A percentile compares a stretch with the other conserved stretches of the same genome.
phyloP scores from a whole-genome alignment of 2,888 invertebrate genomes.

The Drosophila anomelani region DNA sequence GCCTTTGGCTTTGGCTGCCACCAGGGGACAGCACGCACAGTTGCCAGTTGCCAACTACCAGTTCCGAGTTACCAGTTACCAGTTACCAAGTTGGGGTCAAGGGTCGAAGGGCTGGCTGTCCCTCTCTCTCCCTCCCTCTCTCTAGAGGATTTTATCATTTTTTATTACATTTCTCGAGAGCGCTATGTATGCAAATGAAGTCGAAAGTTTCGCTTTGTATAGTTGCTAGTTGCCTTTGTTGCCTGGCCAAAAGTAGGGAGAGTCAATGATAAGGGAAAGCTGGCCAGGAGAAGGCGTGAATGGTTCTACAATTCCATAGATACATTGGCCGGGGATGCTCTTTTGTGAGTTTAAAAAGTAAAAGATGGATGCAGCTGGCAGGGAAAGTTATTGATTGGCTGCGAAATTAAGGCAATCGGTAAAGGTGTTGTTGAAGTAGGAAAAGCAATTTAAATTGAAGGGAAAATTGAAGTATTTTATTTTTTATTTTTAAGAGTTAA shows the following conservation, averaged over 20 bases:
- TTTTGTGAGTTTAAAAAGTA: conserved; percentile 7
- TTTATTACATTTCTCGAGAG: conserved; percentile 82
- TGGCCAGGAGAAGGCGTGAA: conserved; percentile 35
- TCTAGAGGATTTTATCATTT: conserved; percentile 82
- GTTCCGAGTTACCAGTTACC: conserved; percentile 53
- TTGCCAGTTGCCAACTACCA: conserved; percentile 42
- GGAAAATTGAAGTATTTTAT: not conserved
- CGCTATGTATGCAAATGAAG: conserved; percentile 83
- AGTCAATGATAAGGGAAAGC: conserved; percentile 22
- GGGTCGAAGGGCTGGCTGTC: conserved; percentile 23
- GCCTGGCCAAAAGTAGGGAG: conserved; percentile 18
- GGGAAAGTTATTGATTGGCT: conserved; percentile 18
- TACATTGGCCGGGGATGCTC: conserved; percentile 35
- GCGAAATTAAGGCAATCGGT: not conserved
- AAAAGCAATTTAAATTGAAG: not conserved
- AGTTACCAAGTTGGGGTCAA: conserved; percentile 44
- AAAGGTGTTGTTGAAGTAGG: not conserved
- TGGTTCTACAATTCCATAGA: conserved; percentile 1
- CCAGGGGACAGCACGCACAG: conserved; percentile 73
- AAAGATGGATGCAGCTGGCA: conserved; percentile 11
- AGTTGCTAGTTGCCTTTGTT: conserved; percentile 64
- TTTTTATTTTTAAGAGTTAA: not conserved
- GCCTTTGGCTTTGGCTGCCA: conserved; percentile 46
- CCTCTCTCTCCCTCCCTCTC: conserved; percentile 28
- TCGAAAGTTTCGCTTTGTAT: conserved; percentile 77